Base-by-base conservation (phyloP, 2,113 vertebrate species). In the Agelaius phoeniceus region DNA sequence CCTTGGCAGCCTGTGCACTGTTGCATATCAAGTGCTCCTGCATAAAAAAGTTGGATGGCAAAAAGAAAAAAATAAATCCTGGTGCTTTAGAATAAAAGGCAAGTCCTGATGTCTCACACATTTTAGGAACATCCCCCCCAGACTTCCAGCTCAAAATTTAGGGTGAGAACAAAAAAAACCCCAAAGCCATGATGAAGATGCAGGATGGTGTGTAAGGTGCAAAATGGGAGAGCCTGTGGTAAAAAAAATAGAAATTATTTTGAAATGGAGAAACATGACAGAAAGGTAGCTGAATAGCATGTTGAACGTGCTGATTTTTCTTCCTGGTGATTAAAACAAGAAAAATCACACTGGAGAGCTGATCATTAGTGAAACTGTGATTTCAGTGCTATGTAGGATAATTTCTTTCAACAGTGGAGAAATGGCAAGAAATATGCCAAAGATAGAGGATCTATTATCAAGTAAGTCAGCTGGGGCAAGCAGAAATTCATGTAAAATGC, bases 391-490 rank as follows among this genome's bases (percentile, higher is more conserved):
- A 19, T 51, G 67, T 67, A 87, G 67, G 54, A 30, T 83, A 89
- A 82, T 97, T 95, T 79, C 55, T 82, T 94, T 95, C 87, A 66
- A 15, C 49, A 94, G 66, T 61, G 63, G 92, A 96, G 89, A 84
- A 80, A 93, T 84, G 52, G 66, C 92, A 89, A 96, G 33, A 89
- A 96, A 88, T 69, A 59, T 93, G 90, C 75, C 89, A 95, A 92
- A 96, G 92, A 87, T 19, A 71, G 93, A 82, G 72, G 55, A 90
- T 91, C 94, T 94, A 86, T 96, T 95, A 97, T 95, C 91, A 95
- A 93, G 48, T 93, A 87, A 94, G 89, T 87, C 55, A 87, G 58
- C 57, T 72, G 81, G 58, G 92, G 49, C 87, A 97, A 96, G 88
- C 75, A 94, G 67, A 93, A 95, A 82, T 93, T 89, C 41, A 22